Base-by-base conservation (phyloP, 64 coral and sea anemone genomes). In the Porites lutea region DNA sequence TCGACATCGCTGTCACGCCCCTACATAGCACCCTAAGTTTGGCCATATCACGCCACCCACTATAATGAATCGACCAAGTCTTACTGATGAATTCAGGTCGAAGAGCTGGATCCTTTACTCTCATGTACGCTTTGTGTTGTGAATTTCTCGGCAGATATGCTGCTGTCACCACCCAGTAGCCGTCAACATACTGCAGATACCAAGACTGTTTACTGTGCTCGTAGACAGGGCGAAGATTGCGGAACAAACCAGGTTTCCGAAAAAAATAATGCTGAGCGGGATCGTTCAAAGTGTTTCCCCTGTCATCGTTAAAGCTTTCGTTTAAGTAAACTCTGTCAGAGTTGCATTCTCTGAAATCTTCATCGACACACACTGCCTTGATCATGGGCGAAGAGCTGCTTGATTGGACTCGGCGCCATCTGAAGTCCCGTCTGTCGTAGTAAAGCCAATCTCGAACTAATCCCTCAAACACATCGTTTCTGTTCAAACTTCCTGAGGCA, bases 21-120 rank as follows among this genome's bases (percentile, higher is more conserved):
- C 95, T 58, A 74, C 95, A 96, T 19, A 87, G 71, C 8, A 96
- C 71, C 19, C 77, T 90, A 1, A 96, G 54, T 2, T 77, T 6
- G 10, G 60, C 4, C 19, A 55, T 87, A 4, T 59, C 11, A 53
- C 64, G 20, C 87, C 86, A 93, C 3, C 86, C 86, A 54, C 27
- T 87, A 21, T 49, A 85, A 37, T 90, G 10, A 0, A 90, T 69
- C 6, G 23, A 90, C 95, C 95, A 96, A 1, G 14, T 93, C 6
- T 93, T 96, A 8, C 78, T 96, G 79, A 96, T 96, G 69, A 89
- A 93, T 46, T 96, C 95, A 1, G 95, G 95, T 58, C 95, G 79
- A 7, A 93, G 19, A 23, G 95, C 95, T 37, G 52, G 61, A 49
- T 96, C 95, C 16, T 65, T 77, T 0, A 93, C 91, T 80, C 87